Base-by-base conservation (phyloP, 2,888 invertebrate species). In the Saturnia pavonia region DNA sequence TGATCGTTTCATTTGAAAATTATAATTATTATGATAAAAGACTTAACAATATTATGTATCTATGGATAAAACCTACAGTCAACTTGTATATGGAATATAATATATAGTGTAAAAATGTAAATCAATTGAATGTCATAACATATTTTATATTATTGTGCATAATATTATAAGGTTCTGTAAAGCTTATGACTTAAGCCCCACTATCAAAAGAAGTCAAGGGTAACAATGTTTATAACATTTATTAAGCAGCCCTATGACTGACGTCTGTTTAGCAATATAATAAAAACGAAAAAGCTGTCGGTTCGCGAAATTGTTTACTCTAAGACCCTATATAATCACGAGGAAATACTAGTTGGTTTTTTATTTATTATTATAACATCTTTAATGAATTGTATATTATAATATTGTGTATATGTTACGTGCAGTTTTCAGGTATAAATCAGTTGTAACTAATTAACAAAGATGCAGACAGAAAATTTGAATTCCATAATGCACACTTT, bases 221-320 rank as follows among this genome's bases (percentile, higher is more conserved):
- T 85, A 88, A 88, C 85, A 85, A 84, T 86, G 85, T 86, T 88
- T 86, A 85, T 85, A 85, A 80, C 85, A 83, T 88, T 89, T 90
- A 89, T 89, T 86, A 87, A 87, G 84, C 84, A 84, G 83, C 85
- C n/a, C 76, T 78, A 81, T 90, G 91, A 89, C 84, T 89, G 90
- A 89, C 89, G 87, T 85, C 80, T 82, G 80, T 87, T 88, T 88
- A 34, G 63, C 16, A 27, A 34, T 16, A 63, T 63, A 88, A 87
- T 89, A 87, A 85, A 85, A 80, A 77, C 76, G 79, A 81, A 80
- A 75, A 81, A 78, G 78, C 79, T 77, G 73, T 75, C 74, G 74
- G 72, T 76, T 73, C 75, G 73, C 67, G 14, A 42, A 69, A 40
- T 68, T 71, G 71, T 71, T 68, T 70, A 51, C 65, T 34, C 51